These are phyloP conservation scores for Physocephala rufipes DNA, from an alignment of 2,888 invertebrate species.

Conservation along the genomic window DNA sequence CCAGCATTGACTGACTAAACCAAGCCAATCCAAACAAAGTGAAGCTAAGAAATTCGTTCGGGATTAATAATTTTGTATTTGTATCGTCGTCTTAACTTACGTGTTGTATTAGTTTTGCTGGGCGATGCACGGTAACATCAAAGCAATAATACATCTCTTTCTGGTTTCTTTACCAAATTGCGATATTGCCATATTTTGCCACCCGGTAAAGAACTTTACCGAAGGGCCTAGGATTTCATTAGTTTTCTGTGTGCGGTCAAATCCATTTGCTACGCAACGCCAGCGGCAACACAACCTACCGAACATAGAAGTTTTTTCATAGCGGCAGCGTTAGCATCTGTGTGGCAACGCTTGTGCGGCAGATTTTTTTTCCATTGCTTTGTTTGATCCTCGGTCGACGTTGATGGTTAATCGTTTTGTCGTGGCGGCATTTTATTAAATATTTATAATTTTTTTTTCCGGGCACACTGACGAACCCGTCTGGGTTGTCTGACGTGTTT, in stretches of 20 bases:
- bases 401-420: constrained; percentile 34
- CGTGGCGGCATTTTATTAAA: constrained; percentile 38
- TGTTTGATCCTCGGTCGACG: constrained; percentile 34
- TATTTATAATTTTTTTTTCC: constrained; percentile 30
- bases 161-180: neutral
- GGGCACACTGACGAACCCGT: neutral
- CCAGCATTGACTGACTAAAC: neutral
- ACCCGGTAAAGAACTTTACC: constrained; percentile 21
- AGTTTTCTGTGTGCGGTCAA: constrained; percentile 41
- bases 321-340: constrained; percentile 6
- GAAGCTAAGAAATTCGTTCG: constrained; percentile 17
- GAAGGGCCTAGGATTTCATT: constrained; percentile 27
- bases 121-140: constrained; percentile 22
- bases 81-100: neutral
- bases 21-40: too few relatives aligned
- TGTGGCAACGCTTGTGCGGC: too few relatives aligned
- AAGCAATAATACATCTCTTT: neutral
- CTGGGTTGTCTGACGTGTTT: neutral
- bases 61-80: neutral
- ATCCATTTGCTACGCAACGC: constrained; percentile 42
- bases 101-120: neutral
- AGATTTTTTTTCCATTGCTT: too few relatives aligned
- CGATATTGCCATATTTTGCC: neutral
- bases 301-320: neutral
- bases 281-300: constrained; percentile 16